Base-by-base conservation (phyloP, 2,888 invertebrate genomes). In the Cancer borealis region DNA sequence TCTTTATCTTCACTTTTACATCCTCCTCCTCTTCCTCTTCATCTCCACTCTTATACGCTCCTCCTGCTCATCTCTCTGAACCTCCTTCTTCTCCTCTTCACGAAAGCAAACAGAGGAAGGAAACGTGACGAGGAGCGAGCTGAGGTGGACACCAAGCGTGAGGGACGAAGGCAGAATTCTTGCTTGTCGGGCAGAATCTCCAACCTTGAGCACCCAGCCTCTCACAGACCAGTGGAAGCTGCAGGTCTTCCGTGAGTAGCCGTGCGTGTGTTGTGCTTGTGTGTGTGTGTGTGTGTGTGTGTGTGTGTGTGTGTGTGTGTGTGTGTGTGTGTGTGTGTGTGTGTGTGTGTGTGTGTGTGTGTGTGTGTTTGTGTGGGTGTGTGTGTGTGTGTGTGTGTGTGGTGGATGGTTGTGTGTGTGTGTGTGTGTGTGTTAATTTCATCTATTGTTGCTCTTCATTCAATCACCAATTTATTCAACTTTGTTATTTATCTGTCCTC, bases 141-240 rank as follows among this genome's bases (percentile, higher is more conserved):
- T 92, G 26, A 46, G 92, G 1, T 92, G 92, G 92, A 92, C 92
- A 21, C 92, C 92, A 8, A 92, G 92, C 39, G 92, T 92, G 88
- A 88, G 73, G 46, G 92, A 92, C 88, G 88, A 60, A 30, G 92
- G 92, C 12, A 66, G 88, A 45, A 26, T 92, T 26, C 66, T 92
- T 5, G 45, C 92, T 66, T 92, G 92, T 45, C 88, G 39, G 46
- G 92, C 92, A 2, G 88, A 92, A 8, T 92, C 92, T 0, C 88
- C 92, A 10, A 46, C 46, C 12, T 39, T 84, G 5, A 3, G 14
- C 30, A 39, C 30, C 5, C 66, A 60, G 5, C 88, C 92, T n/a
- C 14, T 92, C 26, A 87, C 60, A n/a, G 92, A 92, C 92, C n/a
- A 66, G 46, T 92, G 92, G 92, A 47, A 26, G 10, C 73, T 92